Conservation (phyloP, 1,140 invertebrate genomes). For the Lasioglossum albipes region DNA sequence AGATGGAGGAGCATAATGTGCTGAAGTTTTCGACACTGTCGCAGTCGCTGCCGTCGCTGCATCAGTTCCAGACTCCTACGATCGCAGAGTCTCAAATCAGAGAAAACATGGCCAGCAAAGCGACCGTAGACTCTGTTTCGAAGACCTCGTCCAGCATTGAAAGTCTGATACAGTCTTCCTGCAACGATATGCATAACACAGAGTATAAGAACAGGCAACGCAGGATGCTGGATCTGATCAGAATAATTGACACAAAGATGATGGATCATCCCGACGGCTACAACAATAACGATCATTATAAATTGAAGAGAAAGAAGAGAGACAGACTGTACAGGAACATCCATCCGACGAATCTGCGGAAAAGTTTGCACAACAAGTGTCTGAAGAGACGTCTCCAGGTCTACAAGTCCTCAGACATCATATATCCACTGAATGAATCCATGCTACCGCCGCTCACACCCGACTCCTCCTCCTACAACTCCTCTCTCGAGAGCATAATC, state of each 20-base stretch:
- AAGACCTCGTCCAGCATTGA: slow-evolving; percentile 35
- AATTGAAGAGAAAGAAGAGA: slow-evolving; percentile 22
- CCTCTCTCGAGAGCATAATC: slow-evolving; percentile 37
- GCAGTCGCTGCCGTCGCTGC: slow-evolving; percentile 8
- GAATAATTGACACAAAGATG: slow-evolving; percentile 75
- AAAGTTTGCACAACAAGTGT: not conserved
- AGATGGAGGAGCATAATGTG: not conserved
- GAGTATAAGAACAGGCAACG: slow-evolving; percentile 53
- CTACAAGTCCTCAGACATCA: not conserved
- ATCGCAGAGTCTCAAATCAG: not conserved
- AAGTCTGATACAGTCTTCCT: slow-evolving; percentile 31
- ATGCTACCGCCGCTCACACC: not conserved
- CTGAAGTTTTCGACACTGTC: not conserved
- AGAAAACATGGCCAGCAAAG: not conserved
- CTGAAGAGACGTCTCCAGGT: not conserved
- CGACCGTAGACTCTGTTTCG: not conserved
- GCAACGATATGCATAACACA: slow-evolving; percentile 15
- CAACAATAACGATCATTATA: not conserved
- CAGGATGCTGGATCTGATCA: slow-evolving; percentile 74
- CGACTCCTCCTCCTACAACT: slow-evolving; percentile 37
- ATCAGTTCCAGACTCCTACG: not conserved
- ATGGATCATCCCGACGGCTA: slow-evolving; percentile 58
- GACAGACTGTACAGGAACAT: slow-evolving; percentile 6
- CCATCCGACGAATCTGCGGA: not conserved
- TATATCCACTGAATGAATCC: slow-evolving; percentile 6